Percentiles rank a stretch among this genome's conserved stretches.
These are phyloP conservation scores for Neoseiulus cucumeris DNA, from an alignment of 1,140 invertebrate species.

Conservation along the genomic window DNA sequence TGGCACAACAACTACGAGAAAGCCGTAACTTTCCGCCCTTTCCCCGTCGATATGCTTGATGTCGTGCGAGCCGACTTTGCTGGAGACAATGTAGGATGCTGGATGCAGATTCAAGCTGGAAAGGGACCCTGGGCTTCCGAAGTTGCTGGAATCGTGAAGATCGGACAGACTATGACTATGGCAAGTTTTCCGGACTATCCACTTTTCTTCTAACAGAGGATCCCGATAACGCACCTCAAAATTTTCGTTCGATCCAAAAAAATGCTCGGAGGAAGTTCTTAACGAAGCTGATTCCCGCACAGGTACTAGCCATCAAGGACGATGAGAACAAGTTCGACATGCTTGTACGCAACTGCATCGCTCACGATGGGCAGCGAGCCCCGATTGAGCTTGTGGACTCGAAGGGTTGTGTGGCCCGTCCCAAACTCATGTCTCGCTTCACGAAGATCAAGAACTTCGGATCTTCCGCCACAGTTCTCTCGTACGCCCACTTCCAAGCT, in stretches of 20 bases:
- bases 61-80: constrained; percentile 79
- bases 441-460: constrained; percentile 91
- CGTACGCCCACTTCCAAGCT: constrained; percentile 66
- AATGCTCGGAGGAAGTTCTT: too few relatives aligned
- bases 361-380: constrained; percentile 73
- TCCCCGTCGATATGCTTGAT: constrained; percentile 85
- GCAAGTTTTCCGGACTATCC: not conserved
- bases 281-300: not conserved
- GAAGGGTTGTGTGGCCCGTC: constrained; percentile 68
- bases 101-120: constrained; percentile 39
- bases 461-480: constrained; percentile 71
- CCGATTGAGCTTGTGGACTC: constrained; percentile 80
- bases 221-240: too few relatives aligned
- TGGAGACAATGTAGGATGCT: constrained; percentile 76
- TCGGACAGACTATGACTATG: constrained; percentile 90
- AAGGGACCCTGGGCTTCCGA: constrained; percentile 85
- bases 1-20: constrained; percentile 93
- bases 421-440: constrained; percentile 79
- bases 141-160: constrained; percentile 81
- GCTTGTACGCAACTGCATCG: constrained; percentile 78
- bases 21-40: constrained; percentile 76
- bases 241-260: too few relatives aligned
- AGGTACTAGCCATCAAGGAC: constrained; percentile 72
- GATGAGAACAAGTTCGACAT: constrained; percentile 90
- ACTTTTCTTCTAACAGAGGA: not conserved